These are phyloP conservation scores for Podarcis muralis DNA, from an alignment of 2,113 vertebrate genomes.

Conservation along the genomic window DNA sequence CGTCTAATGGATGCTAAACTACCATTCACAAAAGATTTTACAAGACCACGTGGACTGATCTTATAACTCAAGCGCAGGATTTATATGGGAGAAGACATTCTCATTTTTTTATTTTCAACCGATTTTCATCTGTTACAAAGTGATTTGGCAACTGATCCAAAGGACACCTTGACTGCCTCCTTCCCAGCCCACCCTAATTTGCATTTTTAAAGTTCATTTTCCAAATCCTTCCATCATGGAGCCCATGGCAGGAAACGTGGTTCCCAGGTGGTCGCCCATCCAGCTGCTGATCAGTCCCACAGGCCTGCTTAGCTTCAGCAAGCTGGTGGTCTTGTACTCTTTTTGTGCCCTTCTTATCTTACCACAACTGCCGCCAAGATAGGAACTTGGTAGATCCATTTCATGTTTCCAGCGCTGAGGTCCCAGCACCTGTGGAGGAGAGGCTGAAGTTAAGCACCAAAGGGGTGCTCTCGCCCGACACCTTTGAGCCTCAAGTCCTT, in stretches of 20 bases:
- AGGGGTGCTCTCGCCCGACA: background rate
- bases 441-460: background rate
- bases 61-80: background rate
- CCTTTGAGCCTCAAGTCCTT: background rate
- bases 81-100: background rate
- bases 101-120: background rate
- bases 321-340: too few species aligned
- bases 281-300: too few species aligned
- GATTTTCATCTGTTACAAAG: background rate
- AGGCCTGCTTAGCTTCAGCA: too few species aligned
- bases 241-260: too few species aligned
- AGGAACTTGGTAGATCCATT: conserved; percentile 96
- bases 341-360: conserved; percentile 78
- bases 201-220: background rate
- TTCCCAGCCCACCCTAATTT: background rate
- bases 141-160: too few species aligned
- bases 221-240: too few species aligned
- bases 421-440: conserved; percentile 90
- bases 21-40: background rate
- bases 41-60: background rate
- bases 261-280: too few species aligned
- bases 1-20: background rate
- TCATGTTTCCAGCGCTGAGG: conserved; percentile 93
- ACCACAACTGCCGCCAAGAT: conserved; percentile 91
- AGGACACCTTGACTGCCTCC: background rate